Conservation (phyloP, 1,140 invertebrate species). For the Octopus bimaculoides region DNA sequence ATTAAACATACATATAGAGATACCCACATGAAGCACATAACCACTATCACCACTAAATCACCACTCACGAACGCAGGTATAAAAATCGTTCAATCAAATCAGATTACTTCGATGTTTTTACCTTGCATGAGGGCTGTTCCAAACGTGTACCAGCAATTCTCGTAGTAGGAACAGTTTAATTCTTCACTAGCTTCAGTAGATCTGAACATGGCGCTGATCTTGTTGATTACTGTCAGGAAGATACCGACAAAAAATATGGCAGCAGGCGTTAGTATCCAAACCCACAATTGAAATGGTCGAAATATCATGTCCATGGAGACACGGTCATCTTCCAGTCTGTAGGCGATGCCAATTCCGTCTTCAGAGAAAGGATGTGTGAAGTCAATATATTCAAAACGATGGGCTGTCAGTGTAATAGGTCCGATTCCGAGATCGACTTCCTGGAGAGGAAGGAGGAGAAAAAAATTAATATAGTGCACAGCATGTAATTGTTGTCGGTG, state of each 20-base stretch:
- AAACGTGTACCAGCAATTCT: neutral
- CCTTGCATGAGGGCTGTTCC: neutral
- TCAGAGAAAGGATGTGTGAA: conserved; percentile 50
- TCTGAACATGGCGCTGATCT: neutral
- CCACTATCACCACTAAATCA: too few species aligned
- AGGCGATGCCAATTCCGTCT: conserved; percentile 71
- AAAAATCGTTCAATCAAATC: too few species aligned
- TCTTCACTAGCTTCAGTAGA: neutral
- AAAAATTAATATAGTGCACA: too few species aligned
- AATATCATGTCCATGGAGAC: conserved; percentile 73
- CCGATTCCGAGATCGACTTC: conserved; percentile 45
- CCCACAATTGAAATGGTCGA: conserved; percentile 71
- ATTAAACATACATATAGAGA: too few species aligned
- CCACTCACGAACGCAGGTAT: too few species aligned
- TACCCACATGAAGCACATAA: too few species aligned
- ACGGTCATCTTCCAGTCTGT: conserved; percentile 84
- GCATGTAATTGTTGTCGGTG: too few species aligned
- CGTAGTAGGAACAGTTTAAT: neutral
- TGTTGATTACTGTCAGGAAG: neutral
- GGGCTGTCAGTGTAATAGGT: conserved; percentile 42
- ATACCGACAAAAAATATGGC: neutral
- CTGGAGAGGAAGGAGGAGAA: conserved; percentile 17
- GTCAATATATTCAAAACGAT: conserved; percentile 41
- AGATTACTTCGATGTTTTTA: neutral
- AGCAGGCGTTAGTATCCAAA: neutral